phyloP scores from a whole-genome alignment of 2,888 invertebrate species.

The Torymus texanus region DNA sequence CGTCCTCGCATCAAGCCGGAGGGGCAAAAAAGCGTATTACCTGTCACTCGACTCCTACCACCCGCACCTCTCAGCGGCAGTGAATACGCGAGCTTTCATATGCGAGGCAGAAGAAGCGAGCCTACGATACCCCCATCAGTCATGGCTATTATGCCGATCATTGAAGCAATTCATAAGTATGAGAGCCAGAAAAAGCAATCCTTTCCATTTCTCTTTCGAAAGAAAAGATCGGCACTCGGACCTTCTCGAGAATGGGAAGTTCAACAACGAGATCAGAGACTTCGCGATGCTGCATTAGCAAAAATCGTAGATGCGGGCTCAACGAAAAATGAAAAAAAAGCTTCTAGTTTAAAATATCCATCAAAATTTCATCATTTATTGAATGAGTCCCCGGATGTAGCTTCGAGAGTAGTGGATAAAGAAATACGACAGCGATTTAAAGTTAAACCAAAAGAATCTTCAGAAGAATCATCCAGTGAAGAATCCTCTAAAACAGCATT shows the following conservation, averaged over 20 bases:
- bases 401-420: constrained; percentile 63
- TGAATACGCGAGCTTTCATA: constrained; percentile 59
- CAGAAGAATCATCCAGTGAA: constrained; percentile 62
- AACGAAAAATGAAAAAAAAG: neutral
- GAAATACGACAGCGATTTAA: constrained; percentile 67
- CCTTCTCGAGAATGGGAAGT: constrained; percentile 41
- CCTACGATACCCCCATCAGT: neutral
- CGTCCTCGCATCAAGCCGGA: constrained; percentile 21
- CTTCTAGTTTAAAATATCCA: constrained; percentile 16
- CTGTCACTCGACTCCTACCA: constrained; percentile 60
- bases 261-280: constrained; percentile 32
- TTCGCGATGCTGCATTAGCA: neutral
- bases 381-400: constrained; percentile 62
- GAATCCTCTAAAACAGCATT: constrained; percentile 60
- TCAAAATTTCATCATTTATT: constrained; percentile 59
- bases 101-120: constrained; percentile 12
- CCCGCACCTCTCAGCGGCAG: constrained; percentile 59
- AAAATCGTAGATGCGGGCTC: constrained; percentile 1
- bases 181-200: constrained; percentile 1
- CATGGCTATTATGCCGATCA: constrained; percentile 45
- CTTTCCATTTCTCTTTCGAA: constrained; percentile 50
- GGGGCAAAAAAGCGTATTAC: constrained; percentile 41
- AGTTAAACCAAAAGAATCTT: constrained; percentile 62
- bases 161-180: constrained; percentile 45
- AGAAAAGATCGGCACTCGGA: constrained; percentile 44